Evolutionary conservation across 2,113 vertebrate genomes (phyloP).

Genomic region (Capreolus pygargus): DNA sequence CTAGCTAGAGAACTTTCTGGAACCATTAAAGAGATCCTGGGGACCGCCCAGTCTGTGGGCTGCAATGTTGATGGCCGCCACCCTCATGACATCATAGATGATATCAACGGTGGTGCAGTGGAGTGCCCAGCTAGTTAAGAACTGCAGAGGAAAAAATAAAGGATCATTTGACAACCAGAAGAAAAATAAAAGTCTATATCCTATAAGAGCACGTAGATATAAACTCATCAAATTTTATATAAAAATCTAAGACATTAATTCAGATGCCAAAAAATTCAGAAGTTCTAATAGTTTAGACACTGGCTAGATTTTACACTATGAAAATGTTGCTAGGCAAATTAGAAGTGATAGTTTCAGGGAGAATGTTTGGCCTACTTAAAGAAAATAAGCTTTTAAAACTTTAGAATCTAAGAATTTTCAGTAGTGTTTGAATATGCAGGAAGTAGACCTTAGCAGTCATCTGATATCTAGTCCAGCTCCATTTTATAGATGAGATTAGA

Average conservation of each 20-base stretch:
- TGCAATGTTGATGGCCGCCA: no score
- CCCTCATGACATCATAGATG: no score
- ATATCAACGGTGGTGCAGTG: no score
- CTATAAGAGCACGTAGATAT: not conserved
- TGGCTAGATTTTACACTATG: conserved; percentile 17
- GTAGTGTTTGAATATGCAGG: not conserved
- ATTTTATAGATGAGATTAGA: conserved; percentile 9
- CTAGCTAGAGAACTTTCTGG: no score
- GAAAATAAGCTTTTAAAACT: conserved; percentile 36
- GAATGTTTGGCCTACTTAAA: conserved; percentile 6
- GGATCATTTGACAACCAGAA: no score
- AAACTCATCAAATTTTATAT: conserved; percentile 4
- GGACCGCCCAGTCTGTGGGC: no score
- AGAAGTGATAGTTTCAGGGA: conserved; percentile 18
- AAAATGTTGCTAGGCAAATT: conserved; percentile 20
- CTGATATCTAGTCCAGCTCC: not conserved
- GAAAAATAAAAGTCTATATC: not conserved
- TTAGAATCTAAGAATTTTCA: not conserved
- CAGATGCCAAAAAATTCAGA: not conserved
- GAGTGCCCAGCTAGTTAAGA: no score
- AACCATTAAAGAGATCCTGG: no score
- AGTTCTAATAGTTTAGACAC: not conserved
- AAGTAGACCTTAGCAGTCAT: not conserved
- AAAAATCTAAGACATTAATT: conserved; percentile 28
- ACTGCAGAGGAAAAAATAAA: no score